A percentile compares a stretch with the other conserved stretches of the same genome.
These are phyloP conservation scores for Pedetes capensis DNA, from an alignment of 2,113 vertebrate species.

Conservation along the genomic window DNA sequence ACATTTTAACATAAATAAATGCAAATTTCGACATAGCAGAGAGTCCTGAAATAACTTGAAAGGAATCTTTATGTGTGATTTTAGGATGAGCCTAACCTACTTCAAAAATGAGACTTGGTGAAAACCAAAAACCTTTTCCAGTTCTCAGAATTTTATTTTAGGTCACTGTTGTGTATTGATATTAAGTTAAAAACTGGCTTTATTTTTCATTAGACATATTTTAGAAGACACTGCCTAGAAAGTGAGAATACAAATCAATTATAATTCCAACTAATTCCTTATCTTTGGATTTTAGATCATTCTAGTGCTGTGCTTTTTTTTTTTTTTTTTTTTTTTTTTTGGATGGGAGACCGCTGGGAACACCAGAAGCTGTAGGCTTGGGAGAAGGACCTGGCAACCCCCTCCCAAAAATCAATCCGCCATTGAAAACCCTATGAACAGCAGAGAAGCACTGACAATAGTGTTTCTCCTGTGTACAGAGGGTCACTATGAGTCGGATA, in stretches of 20 bases:
- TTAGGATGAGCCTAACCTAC: constrained; percentile 49
- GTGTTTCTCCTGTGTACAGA: too few species aligned
- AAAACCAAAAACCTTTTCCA: neutral
- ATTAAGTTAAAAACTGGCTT: constrained; percentile 23
- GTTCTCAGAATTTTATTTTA: constrained; percentile 31
- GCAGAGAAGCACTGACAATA: too few species aligned
- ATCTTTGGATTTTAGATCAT: too few species aligned
- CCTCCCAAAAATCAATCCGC: too few species aligned
- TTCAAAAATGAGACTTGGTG: constrained; percentile 48
- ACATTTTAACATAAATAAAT: constrained; percentile 58
- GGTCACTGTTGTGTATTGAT: neutral
- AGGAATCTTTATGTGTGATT: constrained; percentile 17
- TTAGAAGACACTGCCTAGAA: neutral
- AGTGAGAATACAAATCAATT: neutral
- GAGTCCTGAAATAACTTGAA: constrained; percentile 50
- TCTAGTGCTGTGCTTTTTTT: too few species aligned
- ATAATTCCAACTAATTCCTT: neutral
- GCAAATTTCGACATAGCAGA: constrained; percentile 47
- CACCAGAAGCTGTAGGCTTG: too few species aligned
- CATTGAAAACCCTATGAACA: too few species aligned
- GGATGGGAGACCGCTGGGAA: too few species aligned
- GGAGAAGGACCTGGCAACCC: too few species aligned
- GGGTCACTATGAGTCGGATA: too few species aligned
- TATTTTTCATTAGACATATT: neutral
- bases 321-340: too few species aligned